A percentile compares a stretch with the other conserved stretches of the same genome.
These are phyloP conservation scores for Gymnopithys bicolor DNA, from an alignment of 2,797 vertebrate species.

Conservation along the genomic window DNA sequence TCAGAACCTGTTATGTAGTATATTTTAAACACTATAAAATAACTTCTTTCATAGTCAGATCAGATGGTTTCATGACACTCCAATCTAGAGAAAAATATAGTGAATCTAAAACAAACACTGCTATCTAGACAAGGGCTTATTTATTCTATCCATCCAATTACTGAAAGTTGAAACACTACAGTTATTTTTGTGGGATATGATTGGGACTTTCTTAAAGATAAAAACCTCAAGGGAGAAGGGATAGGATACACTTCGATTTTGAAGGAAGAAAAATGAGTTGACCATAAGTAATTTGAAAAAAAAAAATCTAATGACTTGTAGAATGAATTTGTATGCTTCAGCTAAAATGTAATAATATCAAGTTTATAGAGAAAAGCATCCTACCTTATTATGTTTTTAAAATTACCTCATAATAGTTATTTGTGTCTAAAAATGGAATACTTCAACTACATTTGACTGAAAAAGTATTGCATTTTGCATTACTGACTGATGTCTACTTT, in stretches of 20 bases:
- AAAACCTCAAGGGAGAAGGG: background rate
- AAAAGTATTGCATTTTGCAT: background rate
- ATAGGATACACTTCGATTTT: background rate
- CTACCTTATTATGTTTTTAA: background rate
- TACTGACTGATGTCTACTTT: background rate
- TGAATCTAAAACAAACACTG: background rate
- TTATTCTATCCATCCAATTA: background rate
- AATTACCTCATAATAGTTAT: background rate
- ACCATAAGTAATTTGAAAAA: slow-evolving; percentile 31
- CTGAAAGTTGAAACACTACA: slow-evolving; percentile 1
- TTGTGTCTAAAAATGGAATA: background rate
- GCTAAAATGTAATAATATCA: background rate
- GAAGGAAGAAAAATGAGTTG: slow-evolving; percentile 10
- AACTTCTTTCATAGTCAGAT: background rate
- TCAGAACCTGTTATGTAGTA: background rate
- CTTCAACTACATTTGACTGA: background rate
- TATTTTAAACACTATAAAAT: slow-evolving; percentile 9
- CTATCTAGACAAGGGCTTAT: background rate
- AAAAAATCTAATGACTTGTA: background rate
- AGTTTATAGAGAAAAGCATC: background rate
- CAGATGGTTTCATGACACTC: background rate
- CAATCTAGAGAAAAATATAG: background rate
- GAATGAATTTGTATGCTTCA: background rate
- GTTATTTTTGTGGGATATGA: background rate
- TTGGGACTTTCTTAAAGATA: background rate